phyloP scores from a whole-genome alignment of 1,140 invertebrate species.

The Trichonephila clavipes region DNA sequence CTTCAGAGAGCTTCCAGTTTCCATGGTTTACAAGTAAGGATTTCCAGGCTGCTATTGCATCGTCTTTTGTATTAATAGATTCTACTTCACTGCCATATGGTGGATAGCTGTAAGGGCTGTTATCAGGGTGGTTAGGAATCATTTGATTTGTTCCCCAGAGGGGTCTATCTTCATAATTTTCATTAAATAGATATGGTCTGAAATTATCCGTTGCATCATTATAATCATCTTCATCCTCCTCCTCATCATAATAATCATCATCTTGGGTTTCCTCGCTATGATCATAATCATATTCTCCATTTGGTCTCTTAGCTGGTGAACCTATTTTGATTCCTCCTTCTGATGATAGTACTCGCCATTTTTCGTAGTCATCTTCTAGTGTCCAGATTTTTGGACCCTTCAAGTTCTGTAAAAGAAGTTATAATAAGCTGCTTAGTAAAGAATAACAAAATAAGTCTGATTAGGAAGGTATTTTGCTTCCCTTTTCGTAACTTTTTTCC shows the following conservation, averaged over 20 bases:
- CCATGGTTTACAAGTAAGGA: slow-evolving; percentile 39
- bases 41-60: slow-evolving; percentile 67
- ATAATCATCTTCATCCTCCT: not conserved
- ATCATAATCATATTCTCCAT: slow-evolving; percentile 42
- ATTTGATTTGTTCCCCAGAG: slow-evolving; percentile 56
- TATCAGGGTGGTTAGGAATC: slow-evolving; percentile 6
- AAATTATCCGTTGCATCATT: not conserved
- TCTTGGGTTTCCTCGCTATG: not conserved
- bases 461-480: too few species aligned
- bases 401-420: not conserved
- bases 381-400: slow-evolving; percentile 57
- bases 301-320: not conserved
- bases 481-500: too few species aligned
- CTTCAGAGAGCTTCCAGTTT: not conserved
- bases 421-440: too few species aligned
- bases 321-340: slow-evolving; percentile 33
- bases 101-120: not conserved
- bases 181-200: not conserved
- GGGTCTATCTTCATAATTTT: slow-evolving; percentile 55
- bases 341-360: slow-evolving; percentile 60
- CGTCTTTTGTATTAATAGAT: slow-evolving; percentile 53
- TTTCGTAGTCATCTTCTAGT: slow-evolving; percentile 68
- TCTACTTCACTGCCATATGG: not conserved
- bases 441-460: too few species aligned
- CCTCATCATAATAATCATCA: slow-evolving; percentile 49